Conservation (phyloP, 2,888 invertebrate species). For the Nymphalis urticae region DNA sequence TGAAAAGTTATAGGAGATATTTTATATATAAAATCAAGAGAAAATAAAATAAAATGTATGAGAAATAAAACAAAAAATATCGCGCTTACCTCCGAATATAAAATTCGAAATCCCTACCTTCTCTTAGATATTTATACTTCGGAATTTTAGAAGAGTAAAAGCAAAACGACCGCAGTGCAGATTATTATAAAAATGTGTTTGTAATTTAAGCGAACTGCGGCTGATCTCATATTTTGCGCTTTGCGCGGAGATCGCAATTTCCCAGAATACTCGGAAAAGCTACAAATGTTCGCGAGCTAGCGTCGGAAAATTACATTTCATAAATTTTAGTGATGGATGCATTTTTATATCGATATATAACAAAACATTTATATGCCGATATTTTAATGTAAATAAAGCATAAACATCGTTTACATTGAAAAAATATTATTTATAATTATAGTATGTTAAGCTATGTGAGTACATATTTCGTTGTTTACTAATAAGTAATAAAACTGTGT, state of each 20-base stretch:
- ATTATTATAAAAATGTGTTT: conserved; percentile 68
- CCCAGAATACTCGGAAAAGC: conserved; percentile 77
- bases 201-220: conserved; percentile 75
- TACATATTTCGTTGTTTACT: too few relatives aligned
- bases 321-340: conserved; percentile 67
- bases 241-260: conserved; percentile 74
- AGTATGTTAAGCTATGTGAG: too few relatives aligned
- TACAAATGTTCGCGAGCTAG: conserved; percentile 78
- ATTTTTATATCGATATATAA: conserved; percentile 35
- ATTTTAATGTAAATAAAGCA: not conserved
- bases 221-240: conserved; percentile 73
- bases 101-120: not conserved
- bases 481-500: too few relatives aligned
- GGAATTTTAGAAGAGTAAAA: conserved; percentile 34
- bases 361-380: not conserved
- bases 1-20: not conserved
- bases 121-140: conserved; percentile 32
- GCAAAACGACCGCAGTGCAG: conserved; percentile 48
- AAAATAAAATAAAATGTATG: not conserved
- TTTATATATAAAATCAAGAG: not conserved
- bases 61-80: not conserved
- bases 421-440: too few relatives aligned
- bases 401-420: too few relatives aligned
- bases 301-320: conserved; percentile 81
- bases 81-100: not conserved